phyloP scores from a whole-genome alignment of 2,797 vertebrate species.

The Fistularia commersonii region DNA sequence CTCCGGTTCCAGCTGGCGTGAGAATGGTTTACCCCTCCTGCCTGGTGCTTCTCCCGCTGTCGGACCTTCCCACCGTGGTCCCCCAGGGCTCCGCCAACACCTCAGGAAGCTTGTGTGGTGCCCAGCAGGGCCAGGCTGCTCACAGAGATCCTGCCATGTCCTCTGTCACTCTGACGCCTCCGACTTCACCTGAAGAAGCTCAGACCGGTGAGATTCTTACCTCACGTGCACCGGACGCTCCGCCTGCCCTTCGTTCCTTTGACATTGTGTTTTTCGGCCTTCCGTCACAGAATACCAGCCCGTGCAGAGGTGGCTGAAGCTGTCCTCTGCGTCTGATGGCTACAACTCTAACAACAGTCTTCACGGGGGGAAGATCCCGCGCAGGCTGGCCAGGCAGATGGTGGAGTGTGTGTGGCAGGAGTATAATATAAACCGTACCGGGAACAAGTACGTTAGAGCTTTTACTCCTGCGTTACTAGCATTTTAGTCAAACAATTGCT shows the following conservation, averaged over 20 bases:
- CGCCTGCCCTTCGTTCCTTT: neutral
- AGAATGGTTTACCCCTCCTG: slow-evolving; percentile 94
- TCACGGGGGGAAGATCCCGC: slow-evolving; percentile 91
- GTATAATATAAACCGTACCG: slow-evolving; percentile 90
- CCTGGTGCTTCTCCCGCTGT: slow-evolving; percentile 89
- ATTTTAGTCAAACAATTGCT: neutral
- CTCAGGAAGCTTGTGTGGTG: slow-evolving; percentile 83
- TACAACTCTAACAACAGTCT: slow-evolving; percentile 87
- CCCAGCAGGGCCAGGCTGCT: slow-evolving; percentile 88
- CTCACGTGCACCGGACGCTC: no score
- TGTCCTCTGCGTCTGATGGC: slow-evolving; percentile 84
- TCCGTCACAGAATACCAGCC: slow-evolving; percentile 81
- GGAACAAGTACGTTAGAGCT: slow-evolving; percentile 84
- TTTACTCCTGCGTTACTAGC: neutral
- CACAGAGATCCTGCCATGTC: slow-evolving; percentile 92
- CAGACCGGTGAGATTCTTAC: slow-evolving; percentile 78
- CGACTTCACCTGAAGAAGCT: slow-evolving; percentile 91
- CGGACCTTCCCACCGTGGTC: slow-evolving; percentile 83
- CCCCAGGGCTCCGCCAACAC: slow-evolving; percentile 82
- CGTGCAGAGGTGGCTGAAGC: slow-evolving; percentile 89
- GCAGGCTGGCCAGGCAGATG: slow-evolving; percentile 89
- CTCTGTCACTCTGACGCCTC: slow-evolving; percentile 91
- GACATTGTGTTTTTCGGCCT: neutral
- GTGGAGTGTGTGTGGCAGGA: slow-evolving; percentile 96
- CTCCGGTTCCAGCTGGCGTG: slow-evolving; percentile 81